Conservation (phyloP, 2,113 vertebrate genomes). For the zebrafish (Danio rerio) region DNA sequence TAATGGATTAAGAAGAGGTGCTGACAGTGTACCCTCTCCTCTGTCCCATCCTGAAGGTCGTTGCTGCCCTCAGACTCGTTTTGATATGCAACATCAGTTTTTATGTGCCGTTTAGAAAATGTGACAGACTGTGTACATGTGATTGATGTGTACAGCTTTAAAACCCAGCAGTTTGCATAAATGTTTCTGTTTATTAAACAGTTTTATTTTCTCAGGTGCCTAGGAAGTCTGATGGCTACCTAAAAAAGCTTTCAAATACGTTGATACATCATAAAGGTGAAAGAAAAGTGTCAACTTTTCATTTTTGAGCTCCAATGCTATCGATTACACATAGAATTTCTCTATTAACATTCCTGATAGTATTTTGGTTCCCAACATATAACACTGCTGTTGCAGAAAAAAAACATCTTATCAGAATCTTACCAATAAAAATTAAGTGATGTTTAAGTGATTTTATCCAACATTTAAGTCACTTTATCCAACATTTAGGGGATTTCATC, state of each 20-base stretch:
- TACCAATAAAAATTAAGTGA: no score
- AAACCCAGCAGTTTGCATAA: background rate
- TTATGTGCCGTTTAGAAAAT: slow-evolving; percentile 7
- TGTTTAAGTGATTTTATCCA: no score
- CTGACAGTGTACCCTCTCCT: slow-evolving; percentile 32
- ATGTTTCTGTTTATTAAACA: no score
- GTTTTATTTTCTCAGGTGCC: background rate
- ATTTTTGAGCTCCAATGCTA: background rate
- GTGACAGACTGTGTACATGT: background rate
- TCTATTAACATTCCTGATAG: no score
- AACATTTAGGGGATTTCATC: no score
- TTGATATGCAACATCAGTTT: slow-evolving; percentile 32
- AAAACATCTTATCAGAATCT: no score
- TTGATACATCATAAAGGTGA: background rate
- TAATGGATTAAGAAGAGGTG: slow-evolving; percentile 39
- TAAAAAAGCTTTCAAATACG: background rate
- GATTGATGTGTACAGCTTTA: slow-evolving; percentile 2
- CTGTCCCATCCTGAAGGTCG: slow-evolving; percentile 29
- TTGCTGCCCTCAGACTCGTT: slow-evolving; percentile 11
- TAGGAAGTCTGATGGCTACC: background rate
- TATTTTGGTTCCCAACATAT: no score
- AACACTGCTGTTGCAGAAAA: no score
- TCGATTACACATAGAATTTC: background rate
- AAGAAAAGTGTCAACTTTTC: background rate
- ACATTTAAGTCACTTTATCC: no score